Base-by-base conservation (phyloP, 2,113 vertebrate genomes). In the Calidris pugnax region DNA sequence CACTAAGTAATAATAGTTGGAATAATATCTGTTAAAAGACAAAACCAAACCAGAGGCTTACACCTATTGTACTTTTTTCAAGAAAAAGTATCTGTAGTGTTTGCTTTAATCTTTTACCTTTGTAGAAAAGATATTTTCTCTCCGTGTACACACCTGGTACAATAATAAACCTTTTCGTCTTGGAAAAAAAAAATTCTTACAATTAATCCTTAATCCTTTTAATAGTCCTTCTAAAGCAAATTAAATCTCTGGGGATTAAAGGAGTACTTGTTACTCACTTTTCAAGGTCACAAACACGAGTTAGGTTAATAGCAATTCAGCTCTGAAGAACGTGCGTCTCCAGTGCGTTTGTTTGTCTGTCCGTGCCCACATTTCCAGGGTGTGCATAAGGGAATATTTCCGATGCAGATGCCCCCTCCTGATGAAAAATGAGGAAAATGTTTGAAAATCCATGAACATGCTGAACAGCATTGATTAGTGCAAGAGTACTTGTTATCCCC, bases 71-170 rank as follows among this genome's bases (percentile, higher is more conserved):
- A 6, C 11, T 2, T 41, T 92, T 41, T 74, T 76, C 23, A 64
- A 78, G 20, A 20, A 59, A 66, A 73, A 14, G 15, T 39, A 60
- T 68, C 59, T 50, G 19, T 14, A 73, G 45, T 17, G 8, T 74
- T 88, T 82, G 56, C 41, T 92, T 87, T 82, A n/a, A 75, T 85
- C 75, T 78, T 82, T 71, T 78, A 78, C 75, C 24, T 43, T 62
- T 62, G 37, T n/a, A 77, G 64, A 88, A 90, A 64, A 95, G 28
- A 51, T 8, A 12, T 67, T 90, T 94, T 53, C 51, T 71, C 9
- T 60, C n/a, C 2, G 0, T 43, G 35, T 85, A 67, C 9, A 7
- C 10, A 48, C 4, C 14, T 3, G 0, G 21, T 53, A 48, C 15
- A 53, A 53, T 45, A 90, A 81, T 16, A 79, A 88, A 71, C 23